These are phyloP conservation scores for Heliocidaris tuberculata DNA, from an alignment of 35 echinoderm and acorn worm species.

Conservation along the genomic window DNA sequence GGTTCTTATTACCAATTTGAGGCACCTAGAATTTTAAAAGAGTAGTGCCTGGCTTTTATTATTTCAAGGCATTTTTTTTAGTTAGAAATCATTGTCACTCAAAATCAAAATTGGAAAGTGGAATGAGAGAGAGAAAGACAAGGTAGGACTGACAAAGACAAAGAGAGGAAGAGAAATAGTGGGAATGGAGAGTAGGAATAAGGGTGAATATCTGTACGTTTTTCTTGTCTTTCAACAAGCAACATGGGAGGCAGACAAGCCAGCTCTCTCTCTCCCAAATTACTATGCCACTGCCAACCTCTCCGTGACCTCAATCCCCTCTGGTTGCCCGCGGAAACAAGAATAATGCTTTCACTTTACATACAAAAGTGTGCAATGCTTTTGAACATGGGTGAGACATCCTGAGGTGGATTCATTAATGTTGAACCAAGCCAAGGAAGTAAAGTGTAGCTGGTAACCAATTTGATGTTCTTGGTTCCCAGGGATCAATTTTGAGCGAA, in stretches of 20 bases:
- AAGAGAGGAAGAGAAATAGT: not conserved
- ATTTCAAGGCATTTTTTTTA: not conserved
- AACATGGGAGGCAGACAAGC: conserved; percentile 5
- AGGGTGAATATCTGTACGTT: not conserved
- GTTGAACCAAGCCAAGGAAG: not conserved
- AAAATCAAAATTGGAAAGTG: not conserved
- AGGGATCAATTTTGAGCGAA: not conserved
- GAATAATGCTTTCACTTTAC: conserved; percentile 40
- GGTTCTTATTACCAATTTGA: not conserved
- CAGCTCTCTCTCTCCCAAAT: conserved; percentile 14
- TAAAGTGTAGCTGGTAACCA: not conserved
- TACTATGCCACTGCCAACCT: not conserved
- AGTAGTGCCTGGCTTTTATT: not conserved
- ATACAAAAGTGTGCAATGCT: conserved; percentile 25
- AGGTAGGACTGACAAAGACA: not conserved
- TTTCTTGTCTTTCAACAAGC: not conserved
- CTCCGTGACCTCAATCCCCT: conserved; percentile 10
- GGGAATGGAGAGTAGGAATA: not conserved
- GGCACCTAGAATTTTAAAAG: not conserved
- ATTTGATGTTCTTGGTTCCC: not conserved
- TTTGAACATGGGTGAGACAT: not conserved
- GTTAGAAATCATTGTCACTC: too few species aligned
- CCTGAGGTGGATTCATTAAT: not conserved
- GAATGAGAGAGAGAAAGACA: not conserved
- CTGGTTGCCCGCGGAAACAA: conserved; percentile 28